Base-by-base conservation (phyloP, 2,797 vertebrate genomes). In the Myotis daubentonii region DNA sequence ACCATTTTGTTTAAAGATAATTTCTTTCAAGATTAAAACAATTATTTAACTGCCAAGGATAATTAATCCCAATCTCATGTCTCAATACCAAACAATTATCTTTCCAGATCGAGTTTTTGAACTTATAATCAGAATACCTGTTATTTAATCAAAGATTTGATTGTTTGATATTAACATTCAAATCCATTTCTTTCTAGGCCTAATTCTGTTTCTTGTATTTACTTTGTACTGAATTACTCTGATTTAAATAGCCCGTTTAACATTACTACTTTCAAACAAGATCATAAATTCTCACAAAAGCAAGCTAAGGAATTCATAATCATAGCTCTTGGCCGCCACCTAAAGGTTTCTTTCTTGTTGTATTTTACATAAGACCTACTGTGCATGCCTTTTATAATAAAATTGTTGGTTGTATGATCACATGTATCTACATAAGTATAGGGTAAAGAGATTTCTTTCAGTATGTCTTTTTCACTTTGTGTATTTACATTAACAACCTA, bases 321-420 rank as follows among this genome's bases (percentile, higher is more conserved):
- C 92, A 94, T 87, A 98, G 98, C 98, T 97, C 98, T 98, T 98
- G 98, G 94, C 98, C 98, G 98, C 98, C 98, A 98, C 97, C 98
- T 98, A 98, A 98, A 98, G 98, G 98, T 98, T 97, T 97, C 66
- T 98, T 98, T 97, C 47, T 76, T 94, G 7, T 75, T 89, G 87
- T 93, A 38, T 95, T 97, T 97, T 95, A 95, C 44, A 74, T 94
- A 68, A 87, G 89, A 96, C 79, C 95, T 96, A 95, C 96, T 96
- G 86, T 94, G 94, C 41, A 96, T 94, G 82, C 13, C 28, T 92
- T 94, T 87, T 33, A 57, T 86, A 89, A 89, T 36, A 94, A 95
- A 96, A 91, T 76, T 76, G 5, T 60, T 92, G 11, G 38, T 13
- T 65, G 6, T 84, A 60, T 72, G 36, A 82, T 38, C 30, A 86